Evolutionary conservation across 2,888 invertebrate species (phyloP), one percentile per base, ranked within the genome.

Genomic region (Julus scandinavius): DNA sequence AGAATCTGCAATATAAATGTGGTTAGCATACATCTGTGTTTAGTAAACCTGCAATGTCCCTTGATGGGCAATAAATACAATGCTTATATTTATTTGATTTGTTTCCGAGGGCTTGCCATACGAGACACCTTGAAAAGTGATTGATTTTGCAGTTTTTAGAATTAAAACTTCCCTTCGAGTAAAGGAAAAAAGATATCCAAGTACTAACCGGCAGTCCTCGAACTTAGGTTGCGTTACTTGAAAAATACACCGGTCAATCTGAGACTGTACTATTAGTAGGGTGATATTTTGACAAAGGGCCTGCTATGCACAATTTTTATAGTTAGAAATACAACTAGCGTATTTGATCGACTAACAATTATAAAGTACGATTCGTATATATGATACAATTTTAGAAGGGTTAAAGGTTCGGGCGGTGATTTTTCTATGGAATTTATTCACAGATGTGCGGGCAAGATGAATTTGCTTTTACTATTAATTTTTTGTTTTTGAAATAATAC

Each of bases 171-270:
- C 7, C 9, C 54, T 49, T 49, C 54, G 17, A 54, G 7, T 45
- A 7, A 45, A 45, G 45, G n/a, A 29, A 29, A 72, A 72, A 9
- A 29, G 6, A 29, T 72, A 9, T 72, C 0, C 1, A 72, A 72
- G 72, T 20, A 72, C 72, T 72, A 29, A 72, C 72, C 29, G 72
- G 72, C 72, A 72, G 72, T 72, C 72, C 72, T 72, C 72, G 29
- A 72, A 72, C 72, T 72, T 72, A 72, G 20, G 29, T 9, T 9
- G 7, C 9, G 7, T 29, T 29, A 72, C 29, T 72, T 72, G 2
- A 7, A 29, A 29, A 29, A 29, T 29, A 29, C 29, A 29, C 29
- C 29, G 29, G 29, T 29, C 29, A 29, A 29, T 29, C 29, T 29
- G 29, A 29, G 1, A 72, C 9, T 9, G 2, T 11, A 72, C 0